Percentiles rank a stretch among this genome's conserved stretches.
These are phyloP conservation scores for Prionace glauca DNA, from an alignment of 2,797 vertebrate genomes.

Conservation along the genomic window DNA sequence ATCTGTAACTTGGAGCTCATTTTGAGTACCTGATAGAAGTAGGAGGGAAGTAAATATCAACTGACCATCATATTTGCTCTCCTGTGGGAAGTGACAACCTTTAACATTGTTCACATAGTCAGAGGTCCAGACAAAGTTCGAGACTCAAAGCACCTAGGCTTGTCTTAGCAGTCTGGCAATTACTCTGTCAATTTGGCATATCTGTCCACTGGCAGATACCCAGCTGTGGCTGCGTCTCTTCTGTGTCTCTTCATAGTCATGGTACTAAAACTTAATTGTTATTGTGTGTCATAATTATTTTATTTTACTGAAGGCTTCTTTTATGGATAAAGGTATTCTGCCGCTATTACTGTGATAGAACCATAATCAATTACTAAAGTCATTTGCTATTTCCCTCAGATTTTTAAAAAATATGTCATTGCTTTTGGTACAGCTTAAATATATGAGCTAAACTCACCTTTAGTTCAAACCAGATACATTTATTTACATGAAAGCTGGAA, in stretches of 20 bases:
- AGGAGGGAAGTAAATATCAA: background rate
- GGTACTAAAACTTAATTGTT: background rate
- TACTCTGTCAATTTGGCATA: background rate
- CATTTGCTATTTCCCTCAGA: background rate
- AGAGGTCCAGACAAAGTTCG: background rate
- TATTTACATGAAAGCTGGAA: background rate
- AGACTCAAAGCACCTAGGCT: too few species aligned
- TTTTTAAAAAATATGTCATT: background rate
- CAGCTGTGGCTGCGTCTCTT: background rate
- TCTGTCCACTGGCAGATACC: background rate
- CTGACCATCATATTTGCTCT: background rate
- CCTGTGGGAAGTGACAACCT: background rate
- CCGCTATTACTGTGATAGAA: background rate
- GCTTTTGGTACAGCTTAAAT: background rate
- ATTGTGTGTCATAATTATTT: background rate
- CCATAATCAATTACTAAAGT: background rate
- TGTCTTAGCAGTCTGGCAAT: background rate
- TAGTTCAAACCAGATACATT: background rate
- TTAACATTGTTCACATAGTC: background rate
- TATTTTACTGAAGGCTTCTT: background rate
- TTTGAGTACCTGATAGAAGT: background rate
- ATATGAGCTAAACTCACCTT: background rate
- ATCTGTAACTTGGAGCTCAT: background rate
- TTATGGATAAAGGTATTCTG: background rate
- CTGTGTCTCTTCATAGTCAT: too few species aligned